Conservation (phyloP, 2,113 vertebrate species). For the Eidolon helvum region DNA sequence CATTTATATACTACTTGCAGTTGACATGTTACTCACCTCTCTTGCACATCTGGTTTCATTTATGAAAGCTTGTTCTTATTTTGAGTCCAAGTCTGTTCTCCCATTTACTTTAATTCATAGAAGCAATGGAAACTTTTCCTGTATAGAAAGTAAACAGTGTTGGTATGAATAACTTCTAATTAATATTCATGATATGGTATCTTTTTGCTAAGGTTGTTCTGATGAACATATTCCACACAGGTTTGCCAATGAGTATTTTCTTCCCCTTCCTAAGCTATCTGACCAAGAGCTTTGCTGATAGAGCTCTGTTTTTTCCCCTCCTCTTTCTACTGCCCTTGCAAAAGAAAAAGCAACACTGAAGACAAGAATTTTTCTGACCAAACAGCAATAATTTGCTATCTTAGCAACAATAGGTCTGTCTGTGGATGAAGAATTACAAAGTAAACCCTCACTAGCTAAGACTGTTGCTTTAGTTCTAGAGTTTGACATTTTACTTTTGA, state of each 20-base stretch:
- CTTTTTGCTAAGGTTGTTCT: neutral
- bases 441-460: neutral
- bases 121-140: neutral
- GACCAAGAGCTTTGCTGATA: neutral
- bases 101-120: neutral
- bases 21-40: neutral
- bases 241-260: neutral
- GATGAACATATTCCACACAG: neutral
- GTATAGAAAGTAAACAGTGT: neutral
- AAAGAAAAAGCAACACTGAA: neutral
- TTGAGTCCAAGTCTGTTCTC: neutral
- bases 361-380: neutral
- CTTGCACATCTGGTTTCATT: neutral
- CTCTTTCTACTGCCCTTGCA: neutral
- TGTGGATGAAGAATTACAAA: neutral
- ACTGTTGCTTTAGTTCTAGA: neutral
- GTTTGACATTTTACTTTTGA: constrained; percentile 5
- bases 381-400: neutral
- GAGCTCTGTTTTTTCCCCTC: neutral
- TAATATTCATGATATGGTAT: neutral
- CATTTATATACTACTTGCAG: neutral
- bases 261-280: neutral
- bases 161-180: neutral
- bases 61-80: constrained; percentile 18
- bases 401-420: neutral